Evolutionary conservation across 1,140 invertebrate species (phyloP).

Genomic region (Drosophila gunungcola): DNA sequence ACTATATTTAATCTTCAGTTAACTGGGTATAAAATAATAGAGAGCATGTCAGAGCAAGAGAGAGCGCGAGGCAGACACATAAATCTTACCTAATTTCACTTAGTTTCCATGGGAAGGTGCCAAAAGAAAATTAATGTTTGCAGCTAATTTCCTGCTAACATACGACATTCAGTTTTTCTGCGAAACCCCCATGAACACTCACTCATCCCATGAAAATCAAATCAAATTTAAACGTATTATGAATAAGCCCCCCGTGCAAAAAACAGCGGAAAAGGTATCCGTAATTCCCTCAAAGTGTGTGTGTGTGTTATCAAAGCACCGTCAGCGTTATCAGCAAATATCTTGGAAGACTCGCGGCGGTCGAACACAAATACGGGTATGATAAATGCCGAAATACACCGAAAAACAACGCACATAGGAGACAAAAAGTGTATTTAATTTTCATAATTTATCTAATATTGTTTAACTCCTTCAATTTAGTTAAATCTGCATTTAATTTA

Average conservation of each 20-base stretch:
- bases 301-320: slow-evolving; percentile 65
- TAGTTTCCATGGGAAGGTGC: slow-evolving; percentile 20
- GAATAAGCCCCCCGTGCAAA: slow-evolving; percentile 47
- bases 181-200: slow-evolving; percentile 46
- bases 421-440: neutral
- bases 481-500: no score
- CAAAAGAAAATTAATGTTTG: slow-evolving; percentile 50
- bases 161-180: slow-evolving; percentile 46
- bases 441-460: neutral
- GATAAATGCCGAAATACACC: slow-evolving; percentile 41
- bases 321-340: slow-evolving; percentile 67
- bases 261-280: slow-evolving; percentile 50
- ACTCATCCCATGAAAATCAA: slow-evolving; percentile 14
- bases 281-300: slow-evolving; percentile 33
- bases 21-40: slow-evolving; percentile 9
- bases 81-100: slow-evolving; percentile 64
- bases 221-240: slow-evolving; percentile 44
- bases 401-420: neutral
- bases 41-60: neutral
- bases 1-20: no score
- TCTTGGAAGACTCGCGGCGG: slow-evolving; percentile 62
- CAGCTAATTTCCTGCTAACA: slow-evolving; percentile 39
- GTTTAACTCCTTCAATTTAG: no score
- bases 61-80: slow-evolving; percentile 35
- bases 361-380: slow-evolving; percentile 24